Base-by-base conservation (phyloP, 2,797 vertebrate species). In the Hippocampus kuda region DNA sequence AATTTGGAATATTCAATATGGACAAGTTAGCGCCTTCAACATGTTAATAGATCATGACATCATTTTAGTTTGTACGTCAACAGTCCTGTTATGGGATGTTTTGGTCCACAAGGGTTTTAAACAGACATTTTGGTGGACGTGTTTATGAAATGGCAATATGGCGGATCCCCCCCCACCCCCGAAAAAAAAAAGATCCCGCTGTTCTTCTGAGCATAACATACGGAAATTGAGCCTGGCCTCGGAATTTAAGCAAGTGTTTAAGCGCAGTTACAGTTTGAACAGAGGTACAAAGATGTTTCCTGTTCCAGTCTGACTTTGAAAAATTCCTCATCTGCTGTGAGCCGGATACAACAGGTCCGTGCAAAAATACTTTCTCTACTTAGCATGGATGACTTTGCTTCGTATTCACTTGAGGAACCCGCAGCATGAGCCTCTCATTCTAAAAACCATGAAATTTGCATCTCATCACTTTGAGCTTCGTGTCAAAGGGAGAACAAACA, bases 391-490 rank as follows among this genome's bases (percentile, higher is more conserved):
- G 18, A 9, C 16, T 68, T 70, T 54, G n/a, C 65, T 66, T 42
- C 72, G 77, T 66, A 74, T 71, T 76, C 66, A 76, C 74, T 76
- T 70, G 27, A 74, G 68, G 72, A 79, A 78, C 65, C 70, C 70
- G 62, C 71, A 71, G 70, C 53, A 5, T 15, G 34, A 42, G 51
- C 51, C 12, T 62, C 54, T 73, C 68, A 64, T 67, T 70, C 2
- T 34, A 66, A 66, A 74, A 79, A 75, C 54, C 62, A 69, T 71
- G 49, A 72, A 64, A 83, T 80, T 72, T 83, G 71, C 72, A 83
- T 80, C 62, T 73, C 64, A 77, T 80, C 71, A 70, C 75, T 74
- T 77, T 72, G 68, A 75, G 69, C 61, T 78, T 73, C 76, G 38
- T 75, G 66, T 75, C 66, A 69, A 64, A 60, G 49, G 75, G 62